A percentile compares a stretch with the other conserved stretches of the same genome.
These are phyloP conservation scores for Mylabris phalerata DNA, from an alignment of 1,140 invertebrate species.

Conservation along the genomic window DNA sequence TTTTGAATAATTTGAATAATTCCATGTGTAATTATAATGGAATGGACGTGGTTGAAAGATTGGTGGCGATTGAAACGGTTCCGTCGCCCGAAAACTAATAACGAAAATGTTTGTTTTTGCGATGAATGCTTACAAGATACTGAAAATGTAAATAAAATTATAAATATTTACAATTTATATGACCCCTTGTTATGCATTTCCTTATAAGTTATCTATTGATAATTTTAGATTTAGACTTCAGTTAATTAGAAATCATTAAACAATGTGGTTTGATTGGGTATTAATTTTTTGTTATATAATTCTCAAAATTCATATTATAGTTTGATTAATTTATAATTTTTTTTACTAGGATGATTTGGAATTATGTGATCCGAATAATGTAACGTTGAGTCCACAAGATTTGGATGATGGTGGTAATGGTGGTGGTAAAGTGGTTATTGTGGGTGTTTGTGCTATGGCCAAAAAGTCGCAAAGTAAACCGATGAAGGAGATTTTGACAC, in stretches of 20 bases:
- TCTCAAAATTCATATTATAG: background rate
- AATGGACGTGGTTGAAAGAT: slow-evolving; percentile 69
- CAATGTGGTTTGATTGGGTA: background rate
- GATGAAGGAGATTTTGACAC: slow-evolving; percentile 95
- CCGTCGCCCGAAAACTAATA: slow-evolving; percentile 50
- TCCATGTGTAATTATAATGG: slow-evolving; percentile 44
- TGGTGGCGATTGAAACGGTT: slow-evolving; percentile 68
- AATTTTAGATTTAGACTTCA: too few species aligned
- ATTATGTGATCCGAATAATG: slow-evolving; percentile 56
- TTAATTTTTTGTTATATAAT: background rate
- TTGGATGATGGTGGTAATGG: slow-evolving; percentile 40
- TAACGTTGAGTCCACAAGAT: slow-evolving; percentile 47
- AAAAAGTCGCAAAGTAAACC: slow-evolving; percentile 98
- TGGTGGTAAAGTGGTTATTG: slow-evolving; percentile 78
- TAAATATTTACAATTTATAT: slow-evolving; percentile 2
- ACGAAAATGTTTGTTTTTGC: slow-evolving; percentile 61
- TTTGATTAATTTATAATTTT: slow-evolving; percentile 2
- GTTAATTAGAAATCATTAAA: background rate
- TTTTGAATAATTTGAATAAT: too few species aligned
- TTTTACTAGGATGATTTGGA: slow-evolving; percentile 61
- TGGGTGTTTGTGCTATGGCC: slow-evolving; percentile 97
- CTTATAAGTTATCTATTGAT: too few species aligned
- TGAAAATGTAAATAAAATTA: slow-evolving; percentile 14
- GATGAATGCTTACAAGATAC: slow-evolving; percentile 58
- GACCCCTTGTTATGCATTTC: background rate